Evolutionary conservation across 2,888 invertebrate species (phyloP).

Genomic region (Lasioglossum malachurum): DNA sequence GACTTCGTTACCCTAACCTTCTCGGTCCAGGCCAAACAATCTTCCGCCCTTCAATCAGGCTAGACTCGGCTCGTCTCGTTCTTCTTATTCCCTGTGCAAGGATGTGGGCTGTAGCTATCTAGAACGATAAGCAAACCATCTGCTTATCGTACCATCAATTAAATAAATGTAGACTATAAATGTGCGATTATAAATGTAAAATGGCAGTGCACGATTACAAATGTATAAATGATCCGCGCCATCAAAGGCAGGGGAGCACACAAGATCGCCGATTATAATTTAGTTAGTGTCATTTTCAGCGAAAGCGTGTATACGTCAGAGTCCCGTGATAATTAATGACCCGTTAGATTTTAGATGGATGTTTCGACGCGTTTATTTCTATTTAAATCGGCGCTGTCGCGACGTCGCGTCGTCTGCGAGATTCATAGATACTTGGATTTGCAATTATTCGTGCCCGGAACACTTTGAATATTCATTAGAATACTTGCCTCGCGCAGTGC

Average conservation of each 20-base stretch:
- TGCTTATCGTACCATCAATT: too few species aligned
- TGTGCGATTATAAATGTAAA: not conserved
- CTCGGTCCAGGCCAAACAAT: not conserved
- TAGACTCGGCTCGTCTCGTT: conserved; percentile 18
- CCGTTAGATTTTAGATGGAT: conserved; percentile 25
- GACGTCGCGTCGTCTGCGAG: conserved; percentile 42
- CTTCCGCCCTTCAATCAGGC: conserved; percentile 9
- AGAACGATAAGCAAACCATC: too few species aligned
- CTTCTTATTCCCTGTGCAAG: not conserved
- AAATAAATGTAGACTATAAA: too few species aligned
- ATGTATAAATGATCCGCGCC: not conserved
- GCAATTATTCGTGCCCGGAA: conserved; percentile 52
- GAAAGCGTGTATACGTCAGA: not conserved
- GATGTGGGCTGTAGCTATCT: too few species aligned
- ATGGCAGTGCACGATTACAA: not conserved
- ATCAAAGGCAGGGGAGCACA: conserved; percentile 9
- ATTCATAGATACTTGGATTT: conserved; percentile 55
- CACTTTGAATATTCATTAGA: conserved; percentile 63
- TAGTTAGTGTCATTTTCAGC: not conserved
- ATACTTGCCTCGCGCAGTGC: conserved; percentile 50
- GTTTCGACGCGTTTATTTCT: conserved; percentile 56
- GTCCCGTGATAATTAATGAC: conserved; percentile 15
- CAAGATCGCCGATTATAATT: conserved; percentile 19
- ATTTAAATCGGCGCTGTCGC: conserved; percentile 56
- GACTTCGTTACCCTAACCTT: conserved; percentile 52